phyloP scores from a whole-genome alignment of 2,113 vertebrate species.

The Alethe diademata region DNA sequence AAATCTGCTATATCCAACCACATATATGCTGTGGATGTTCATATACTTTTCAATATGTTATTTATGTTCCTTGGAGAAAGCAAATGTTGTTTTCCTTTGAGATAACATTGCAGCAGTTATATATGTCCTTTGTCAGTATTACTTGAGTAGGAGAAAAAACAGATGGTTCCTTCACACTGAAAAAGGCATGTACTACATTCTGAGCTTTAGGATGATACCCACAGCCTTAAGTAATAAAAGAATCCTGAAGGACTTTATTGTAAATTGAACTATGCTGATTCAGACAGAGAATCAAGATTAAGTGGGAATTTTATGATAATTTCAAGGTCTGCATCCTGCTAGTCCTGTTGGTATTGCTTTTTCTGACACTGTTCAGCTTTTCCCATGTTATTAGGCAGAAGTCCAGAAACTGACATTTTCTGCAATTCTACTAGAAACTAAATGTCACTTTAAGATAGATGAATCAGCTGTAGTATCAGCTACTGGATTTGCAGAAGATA shows the following conservation, averaged over 20 bases:
- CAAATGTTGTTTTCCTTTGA: conserved; percentile 58
- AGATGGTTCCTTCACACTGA: conserved; percentile 41
- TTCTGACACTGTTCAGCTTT: neutral
- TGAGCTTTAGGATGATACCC: conserved; percentile 1
- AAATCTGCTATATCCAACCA: neutral
- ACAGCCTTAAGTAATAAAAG: neutral
- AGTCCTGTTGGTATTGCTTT: neutral
- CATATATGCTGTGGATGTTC: conserved; percentile 18
- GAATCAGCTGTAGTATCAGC: neutral
- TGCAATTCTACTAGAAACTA: neutral
- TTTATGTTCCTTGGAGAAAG: conserved; percentile 46
- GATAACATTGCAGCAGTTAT: conserved; percentile 26
- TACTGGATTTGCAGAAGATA: neutral
- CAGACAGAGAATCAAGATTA: neutral
- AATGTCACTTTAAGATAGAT: neutral
- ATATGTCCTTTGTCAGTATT: conserved; percentile 54
- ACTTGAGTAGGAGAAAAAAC: conserved; percentile 64
- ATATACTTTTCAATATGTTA: conserved; percentile 63
- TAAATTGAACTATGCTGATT: neutral
- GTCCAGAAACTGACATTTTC: neutral
- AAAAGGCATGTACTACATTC: conserved; percentile 52
- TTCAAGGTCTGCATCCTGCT: neutral
- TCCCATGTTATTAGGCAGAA: neutral
- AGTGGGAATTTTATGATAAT: neutral
- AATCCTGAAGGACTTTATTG: neutral